Conservation (phyloP, 2,888 invertebrate species). For the Drosophila flavopinicola region DNA sequence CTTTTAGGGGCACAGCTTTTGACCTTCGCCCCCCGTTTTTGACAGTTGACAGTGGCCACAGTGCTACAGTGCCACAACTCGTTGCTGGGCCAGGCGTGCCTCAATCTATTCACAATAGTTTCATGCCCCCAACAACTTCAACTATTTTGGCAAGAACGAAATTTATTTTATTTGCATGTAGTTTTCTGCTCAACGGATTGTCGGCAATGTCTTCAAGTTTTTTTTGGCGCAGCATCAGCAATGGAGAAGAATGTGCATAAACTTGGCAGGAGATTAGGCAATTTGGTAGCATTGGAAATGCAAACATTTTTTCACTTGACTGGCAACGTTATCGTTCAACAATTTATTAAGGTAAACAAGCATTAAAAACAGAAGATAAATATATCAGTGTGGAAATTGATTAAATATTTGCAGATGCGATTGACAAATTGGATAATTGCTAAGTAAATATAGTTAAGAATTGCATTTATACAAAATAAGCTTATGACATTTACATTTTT, state of each 20-base stretch:
- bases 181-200: background rate
- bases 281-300: background rate
- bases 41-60: too few species aligned
- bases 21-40: constrained; percentile 55
- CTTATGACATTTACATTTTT: background rate
- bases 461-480: background rate
- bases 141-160: constrained; percentile 25
- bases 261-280: background rate
- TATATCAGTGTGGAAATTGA: constrained; percentile 9
- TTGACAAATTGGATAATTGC: constrained; percentile 29
- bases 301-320: constrained; percentile 7
- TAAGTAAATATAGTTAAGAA: background rate
- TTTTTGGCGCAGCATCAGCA: constrained; percentile 17
- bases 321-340: background rate
- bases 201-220: constrained; percentile 20
- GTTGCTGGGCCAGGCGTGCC: constrained; percentile 11
- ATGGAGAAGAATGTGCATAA: constrained; percentile 1
- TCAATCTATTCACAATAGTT: constrained; percentile 42
- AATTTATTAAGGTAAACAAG: constrained; percentile 1
- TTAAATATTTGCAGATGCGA: constrained; percentile 4
- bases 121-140: constrained; percentile 9
- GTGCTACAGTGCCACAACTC: constrained; percentile 10
- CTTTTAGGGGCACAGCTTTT: constrained; percentile 71
- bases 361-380: too few species aligned
- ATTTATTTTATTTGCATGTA: constrained; percentile 39